Percentiles rank a stretch among this genome's conserved stretches.
phyloP scores from a whole-genome alignment of 2,888 invertebrate species.

The Rhagonycha lutea region DNA sequence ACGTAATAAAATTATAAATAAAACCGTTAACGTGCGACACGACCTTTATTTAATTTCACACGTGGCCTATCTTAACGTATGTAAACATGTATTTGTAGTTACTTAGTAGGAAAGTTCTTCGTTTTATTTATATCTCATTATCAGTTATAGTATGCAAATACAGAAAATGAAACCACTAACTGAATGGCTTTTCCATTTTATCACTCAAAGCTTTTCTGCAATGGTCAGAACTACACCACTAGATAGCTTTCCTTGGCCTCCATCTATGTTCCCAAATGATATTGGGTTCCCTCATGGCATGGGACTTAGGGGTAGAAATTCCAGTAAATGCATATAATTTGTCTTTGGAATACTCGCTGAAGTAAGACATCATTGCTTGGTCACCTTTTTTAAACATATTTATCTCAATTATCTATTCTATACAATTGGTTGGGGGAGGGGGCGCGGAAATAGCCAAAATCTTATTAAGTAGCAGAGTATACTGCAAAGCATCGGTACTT shows the following conservation, averaged over 20 bases:
- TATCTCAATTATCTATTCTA: too few relatives aligned
- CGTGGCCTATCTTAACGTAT: conserved; percentile 30
- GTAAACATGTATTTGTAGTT: conserved; percentile 22
- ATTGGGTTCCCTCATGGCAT: too few relatives aligned
- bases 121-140: conserved; percentile 27
- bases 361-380: too few relatives aligned
- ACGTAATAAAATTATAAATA: background rate
- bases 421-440: too few relatives aligned
- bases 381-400: too few relatives aligned
- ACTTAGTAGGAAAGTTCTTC: conserved; percentile 17
- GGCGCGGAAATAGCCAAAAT: background rate
- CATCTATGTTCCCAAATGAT: too few relatives aligned
- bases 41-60: conserved; percentile 36
- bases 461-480: background rate
- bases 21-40: conserved; percentile 31
- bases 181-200: conserved; percentile 4
- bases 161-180: conserved; percentile 9
- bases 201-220: background rate
- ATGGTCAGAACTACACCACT: background rate
- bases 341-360: too few relatives aligned
- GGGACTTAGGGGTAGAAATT: too few relatives aligned
- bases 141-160: conserved; percentile 18
- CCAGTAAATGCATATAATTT: too few relatives aligned
- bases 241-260: too few relatives aligned
- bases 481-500: background rate